Evolutionary conservation across 2,888 invertebrate species (phyloP), one percentile per base, ranked within the genome.

Genomic region (Leptopilina myrica): DNA sequence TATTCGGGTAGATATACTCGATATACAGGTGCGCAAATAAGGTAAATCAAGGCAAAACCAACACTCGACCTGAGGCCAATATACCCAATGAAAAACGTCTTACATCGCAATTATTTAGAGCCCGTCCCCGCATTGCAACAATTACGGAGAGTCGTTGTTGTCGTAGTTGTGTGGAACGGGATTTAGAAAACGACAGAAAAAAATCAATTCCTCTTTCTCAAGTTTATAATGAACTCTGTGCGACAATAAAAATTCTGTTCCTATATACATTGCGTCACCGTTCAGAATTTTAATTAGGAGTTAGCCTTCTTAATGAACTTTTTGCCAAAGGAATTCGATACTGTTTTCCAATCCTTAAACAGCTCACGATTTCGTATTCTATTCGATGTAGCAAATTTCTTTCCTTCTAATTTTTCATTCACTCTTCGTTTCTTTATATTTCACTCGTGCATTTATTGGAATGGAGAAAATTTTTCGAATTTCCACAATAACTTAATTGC

Each of bases 21-120:
- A 73, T 73, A 73, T 73, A 73, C 73, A 73, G 73, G 73, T 73
- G 56, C 7, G 73, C 73, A 73, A 73, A 73, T 73, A 73, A 73
- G 73, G 73, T 73, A 73, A 73, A 73, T 73, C 73, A 73, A 73
- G 73, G 73, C 56, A 73, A 56, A 53, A 73, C 73, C 15, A 53
- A 73, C 53, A 12, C 69, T 56, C 56, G 53, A 69, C 69, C 49
- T 49, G 53, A 69, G 53, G 33, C 56, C 56, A 14, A 73, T 33
- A 73, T 49, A 49, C 49, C 53, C 49, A 69, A 69, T 33, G 73
- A 73, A 73, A 73, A 73, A 73, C 56, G 33, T 73, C 56, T 56
- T 56, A 73, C 73, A 73, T 59, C 33, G 73, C 73, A 73, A 73
- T 73, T 73, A 73, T 73, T 73, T 73, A 73, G 56, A 73, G 73